Evolutionary conservation across 1,140 invertebrate species (phyloP).

Genomic region (Penaeus japonicus): DNA sequence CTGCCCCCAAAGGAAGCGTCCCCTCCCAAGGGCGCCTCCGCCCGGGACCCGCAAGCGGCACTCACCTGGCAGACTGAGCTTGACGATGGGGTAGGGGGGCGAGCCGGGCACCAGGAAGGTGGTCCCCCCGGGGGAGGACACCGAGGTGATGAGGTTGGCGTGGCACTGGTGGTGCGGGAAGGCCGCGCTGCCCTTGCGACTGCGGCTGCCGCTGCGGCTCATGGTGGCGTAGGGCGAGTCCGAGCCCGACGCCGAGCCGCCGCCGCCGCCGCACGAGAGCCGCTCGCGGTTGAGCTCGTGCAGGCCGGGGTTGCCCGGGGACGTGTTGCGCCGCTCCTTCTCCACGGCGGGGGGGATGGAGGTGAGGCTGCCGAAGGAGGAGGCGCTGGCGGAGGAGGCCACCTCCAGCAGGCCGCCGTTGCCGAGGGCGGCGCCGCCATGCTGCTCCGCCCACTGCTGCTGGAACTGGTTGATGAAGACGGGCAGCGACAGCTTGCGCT

Average conservation of each 20-base stretch:
- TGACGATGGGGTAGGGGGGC: slow-evolving; percentile 31
- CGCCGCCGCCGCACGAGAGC: too few relatives aligned
- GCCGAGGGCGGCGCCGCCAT: background rate
- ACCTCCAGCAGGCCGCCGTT: background rate
- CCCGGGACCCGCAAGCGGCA: background rate
- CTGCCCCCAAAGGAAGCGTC: too few relatives aligned
- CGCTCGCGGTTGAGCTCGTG: background rate
- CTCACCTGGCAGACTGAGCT: slow-evolving; percentile 42
- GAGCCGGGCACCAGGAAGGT: slow-evolving; percentile 35
- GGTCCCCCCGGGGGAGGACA: slow-evolving; percentile 44
- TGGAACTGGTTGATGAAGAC: slow-evolving; percentile 59
- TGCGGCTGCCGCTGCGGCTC: too few relatives aligned
- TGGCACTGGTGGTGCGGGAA: background rate
- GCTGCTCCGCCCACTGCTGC: slow-evolving; percentile 55
- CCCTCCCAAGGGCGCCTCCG: background rate
- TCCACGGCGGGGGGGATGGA: slow-evolving; percentile 42
- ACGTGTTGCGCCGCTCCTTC: slow-evolving; percentile 17
- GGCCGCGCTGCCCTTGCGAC: background rate
- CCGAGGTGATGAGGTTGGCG: slow-evolving; percentile 42
- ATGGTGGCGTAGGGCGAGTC: too few relatives aligned
- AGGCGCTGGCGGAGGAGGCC: background rate
- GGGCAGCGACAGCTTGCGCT: slow-evolving; percentile 56
- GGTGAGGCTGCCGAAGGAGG: slow-evolving; percentile 39
- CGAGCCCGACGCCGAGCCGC: too few relatives aligned
- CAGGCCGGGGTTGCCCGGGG: background rate